Percentiles rank a stretch among this genome's conserved stretches.
Evolutionary conservation across 1,140 invertebrate species (phyloP).

Genomic region (Achatina immaculata): DNA sequence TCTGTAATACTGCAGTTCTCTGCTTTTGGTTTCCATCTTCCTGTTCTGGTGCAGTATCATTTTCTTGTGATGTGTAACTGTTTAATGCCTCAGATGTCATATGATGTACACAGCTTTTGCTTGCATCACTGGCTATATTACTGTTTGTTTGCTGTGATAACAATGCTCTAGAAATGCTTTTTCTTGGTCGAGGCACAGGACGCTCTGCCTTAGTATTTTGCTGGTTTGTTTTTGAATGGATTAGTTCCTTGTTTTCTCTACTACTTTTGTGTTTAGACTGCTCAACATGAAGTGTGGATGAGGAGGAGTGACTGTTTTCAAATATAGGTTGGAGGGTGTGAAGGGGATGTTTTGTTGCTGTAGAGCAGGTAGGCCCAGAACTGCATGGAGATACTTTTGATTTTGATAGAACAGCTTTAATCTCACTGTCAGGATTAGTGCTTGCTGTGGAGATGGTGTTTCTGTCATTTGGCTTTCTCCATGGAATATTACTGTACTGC

Average conservation of each 20-base stretch:
- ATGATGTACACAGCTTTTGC: background rate
- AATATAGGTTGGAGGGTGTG: background rate
- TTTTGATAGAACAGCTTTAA: background rate
- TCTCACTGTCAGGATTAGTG: background rate
- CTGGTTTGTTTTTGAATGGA: background rate
- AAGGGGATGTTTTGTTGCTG: background rate
- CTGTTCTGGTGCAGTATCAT: background rate
- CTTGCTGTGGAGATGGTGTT: background rate
- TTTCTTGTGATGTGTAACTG: background rate
- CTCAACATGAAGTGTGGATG: background rate
- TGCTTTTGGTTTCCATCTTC: background rate
- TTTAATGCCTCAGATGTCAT: background rate
- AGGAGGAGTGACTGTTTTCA: background rate
- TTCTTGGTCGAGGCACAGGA: background rate
- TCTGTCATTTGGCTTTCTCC: background rate
- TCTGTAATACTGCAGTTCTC: background rate
- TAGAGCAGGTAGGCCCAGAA: background rate
- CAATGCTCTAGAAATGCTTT: background rate
- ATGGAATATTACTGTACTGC: conserved; percentile 16
- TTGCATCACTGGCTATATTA: background rate
- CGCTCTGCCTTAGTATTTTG: background rate
- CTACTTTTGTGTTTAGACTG: background rate
- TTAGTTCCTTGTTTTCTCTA: background rate
- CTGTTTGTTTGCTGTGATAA: background rate
- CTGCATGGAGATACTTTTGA: background rate